phyloP scores from a whole-genome alignment of 1,140 invertebrate genomes.

The Calliopsis andreniformis region DNA sequence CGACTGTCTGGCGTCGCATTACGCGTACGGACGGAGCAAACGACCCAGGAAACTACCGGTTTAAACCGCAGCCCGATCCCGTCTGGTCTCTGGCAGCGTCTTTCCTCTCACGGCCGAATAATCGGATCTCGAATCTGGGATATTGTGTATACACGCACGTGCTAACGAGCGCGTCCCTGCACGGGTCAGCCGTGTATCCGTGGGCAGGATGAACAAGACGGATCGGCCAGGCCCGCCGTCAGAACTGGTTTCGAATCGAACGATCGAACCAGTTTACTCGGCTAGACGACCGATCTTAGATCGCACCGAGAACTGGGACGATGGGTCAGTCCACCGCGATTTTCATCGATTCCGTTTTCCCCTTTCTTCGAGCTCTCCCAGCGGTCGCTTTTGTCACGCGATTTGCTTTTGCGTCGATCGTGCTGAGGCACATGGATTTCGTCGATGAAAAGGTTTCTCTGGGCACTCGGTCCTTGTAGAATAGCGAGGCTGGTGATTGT shows the following conservation, averaged over 20 bases:
- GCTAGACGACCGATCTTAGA: constrained; percentile 50
- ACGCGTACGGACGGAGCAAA: constrained; percentile 25
- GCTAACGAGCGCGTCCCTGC: constrained; percentile 38
- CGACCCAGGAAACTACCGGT: constrained; percentile 46
- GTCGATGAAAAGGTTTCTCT: too few species aligned
- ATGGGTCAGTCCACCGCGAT: constrained; percentile 42
- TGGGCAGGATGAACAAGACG: constrained; percentile 50
- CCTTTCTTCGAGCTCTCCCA: background rate
- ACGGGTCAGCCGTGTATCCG: constrained; percentile 4
- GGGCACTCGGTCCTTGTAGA: too few species aligned
- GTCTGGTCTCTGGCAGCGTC: constrained; percentile 19
- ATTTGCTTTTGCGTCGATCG: background rate
- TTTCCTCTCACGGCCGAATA: constrained; percentile 40
- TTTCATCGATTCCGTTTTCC: constrained; percentile 20
- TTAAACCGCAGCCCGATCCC: constrained; percentile 40
- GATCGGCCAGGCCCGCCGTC: constrained; percentile 38
- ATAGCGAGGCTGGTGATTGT: too few species aligned
- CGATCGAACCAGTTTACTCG: constrained; percentile 61
- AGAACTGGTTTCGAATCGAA: constrained; percentile 60
- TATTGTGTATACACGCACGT: constrained; percentile 43
- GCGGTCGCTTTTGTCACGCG: background rate
- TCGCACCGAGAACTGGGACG: constrained; percentile 44
- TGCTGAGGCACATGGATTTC: too few species aligned
- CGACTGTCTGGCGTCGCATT: constrained; percentile 29
- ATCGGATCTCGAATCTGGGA: constrained; percentile 59